A percentile compares a stretch with the other conserved stretches of the same genome.
These are phyloP conservation scores for Psittacara wagleri DNA, from an alignment of 2,113 vertebrate species.

Conservation along the genomic window DNA sequence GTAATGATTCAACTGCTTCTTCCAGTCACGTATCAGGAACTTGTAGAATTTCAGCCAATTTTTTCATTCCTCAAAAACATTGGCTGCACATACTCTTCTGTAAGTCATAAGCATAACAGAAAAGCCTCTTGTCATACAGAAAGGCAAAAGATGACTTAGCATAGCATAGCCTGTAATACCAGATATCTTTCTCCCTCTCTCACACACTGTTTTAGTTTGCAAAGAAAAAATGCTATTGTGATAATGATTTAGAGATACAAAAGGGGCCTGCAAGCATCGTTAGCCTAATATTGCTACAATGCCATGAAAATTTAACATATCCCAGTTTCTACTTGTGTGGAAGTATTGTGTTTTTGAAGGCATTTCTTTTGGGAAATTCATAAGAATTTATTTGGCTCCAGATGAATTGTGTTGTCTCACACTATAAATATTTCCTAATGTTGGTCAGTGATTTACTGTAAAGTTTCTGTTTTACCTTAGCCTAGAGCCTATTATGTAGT, in stretches of 20 bases:
- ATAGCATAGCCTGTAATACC: background rate
- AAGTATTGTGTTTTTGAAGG: background rate
- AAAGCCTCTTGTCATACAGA: background rate
- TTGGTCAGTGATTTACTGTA: background rate
- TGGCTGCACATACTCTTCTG: background rate
- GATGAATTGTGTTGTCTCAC: background rate
- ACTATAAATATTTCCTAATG: background rate
- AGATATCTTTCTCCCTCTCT: background rate
- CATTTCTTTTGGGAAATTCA: background rate
- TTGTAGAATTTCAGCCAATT: background rate
- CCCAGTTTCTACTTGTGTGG: background rate
- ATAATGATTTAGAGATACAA: background rate
- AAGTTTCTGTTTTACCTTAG: background rate
- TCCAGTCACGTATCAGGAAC: background rate
- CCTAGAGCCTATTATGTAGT: background rate
- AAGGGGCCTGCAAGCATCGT: background rate
- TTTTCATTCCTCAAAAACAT: background rate
- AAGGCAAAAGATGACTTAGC: background rate
- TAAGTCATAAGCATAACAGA: background rate
- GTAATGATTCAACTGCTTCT: constrained; percentile 3
- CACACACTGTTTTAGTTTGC: background rate
- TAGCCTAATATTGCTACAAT: background rate
- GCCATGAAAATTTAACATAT: background rate
- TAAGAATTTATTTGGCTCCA: background rate
- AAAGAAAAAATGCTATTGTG: background rate